A percentile compares a stretch with the other conserved stretches of the same genome.
These are phyloP conservation scores for Aldrovandia affinis DNA, from an alignment of 2,797 vertebrate species.

Conservation along the genomic window DNA sequence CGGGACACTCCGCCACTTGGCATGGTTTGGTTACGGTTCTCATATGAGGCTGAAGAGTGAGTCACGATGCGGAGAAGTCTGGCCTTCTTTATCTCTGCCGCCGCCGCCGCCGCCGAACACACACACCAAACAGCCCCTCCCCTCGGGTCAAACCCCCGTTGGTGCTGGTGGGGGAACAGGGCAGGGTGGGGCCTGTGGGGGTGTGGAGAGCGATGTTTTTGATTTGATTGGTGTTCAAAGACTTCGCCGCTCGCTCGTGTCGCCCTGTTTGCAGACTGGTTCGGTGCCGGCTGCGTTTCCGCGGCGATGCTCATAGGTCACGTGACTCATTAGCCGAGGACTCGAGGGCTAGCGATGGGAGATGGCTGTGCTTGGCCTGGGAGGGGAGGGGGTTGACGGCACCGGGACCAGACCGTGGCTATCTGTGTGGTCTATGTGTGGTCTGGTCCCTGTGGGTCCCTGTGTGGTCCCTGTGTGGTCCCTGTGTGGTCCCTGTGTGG, in stretches of 20 bases:
- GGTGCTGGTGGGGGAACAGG: too few relatives aligned
- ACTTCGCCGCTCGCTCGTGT: neutral
- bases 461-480: neutral
- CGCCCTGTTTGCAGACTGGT: neutral
- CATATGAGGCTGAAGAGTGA: neutral
- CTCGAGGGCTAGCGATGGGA: too few relatives aligned
- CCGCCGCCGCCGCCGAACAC: too few relatives aligned
- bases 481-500: conserved; percentile 32
- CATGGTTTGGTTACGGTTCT: neutral
- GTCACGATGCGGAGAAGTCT: too few relatives aligned
- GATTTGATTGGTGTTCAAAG: neutral
- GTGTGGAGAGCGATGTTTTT: neutral
- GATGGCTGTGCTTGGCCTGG: neutral
- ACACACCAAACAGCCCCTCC: too few relatives aligned
- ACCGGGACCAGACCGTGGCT: too few relatives aligned
- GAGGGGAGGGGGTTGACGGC: neutral
- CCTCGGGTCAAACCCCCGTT: too few relatives aligned
- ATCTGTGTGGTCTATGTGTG: too few relatives aligned
- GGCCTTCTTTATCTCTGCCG: neutral
- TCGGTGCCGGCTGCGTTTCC: neutral
- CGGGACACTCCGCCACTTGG: neutral
- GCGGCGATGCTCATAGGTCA: neutral
- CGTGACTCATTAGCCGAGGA: neutral
- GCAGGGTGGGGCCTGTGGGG: too few relatives aligned
- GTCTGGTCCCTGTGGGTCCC: conserved; percentile 18